Base-by-base conservation (phyloP, 1,140 invertebrate genomes). In the Pararge aegeria region DNA sequence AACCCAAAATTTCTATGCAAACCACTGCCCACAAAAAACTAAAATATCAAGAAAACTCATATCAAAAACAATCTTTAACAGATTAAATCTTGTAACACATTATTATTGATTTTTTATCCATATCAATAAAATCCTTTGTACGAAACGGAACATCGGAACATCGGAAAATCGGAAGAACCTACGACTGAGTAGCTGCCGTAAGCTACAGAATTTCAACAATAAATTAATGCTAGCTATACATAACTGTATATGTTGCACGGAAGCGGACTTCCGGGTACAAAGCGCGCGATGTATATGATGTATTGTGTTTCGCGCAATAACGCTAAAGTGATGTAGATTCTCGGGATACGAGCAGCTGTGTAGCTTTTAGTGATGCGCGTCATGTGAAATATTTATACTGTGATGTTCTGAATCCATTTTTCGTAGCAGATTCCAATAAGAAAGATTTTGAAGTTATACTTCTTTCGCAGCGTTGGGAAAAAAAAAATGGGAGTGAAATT, bases 241-340 rank as follows among this genome's bases (percentile, higher is more conserved):
- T 69, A 66, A 73, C 71, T 53, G 61, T 55, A 29, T 61, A 66
- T 55, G 55, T 69, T 65, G 24, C 53, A 61, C 68, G 78, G 75
- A 77, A 78, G 59, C 51, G 62, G 53, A 57, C 56, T 64, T 64
- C 27, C 69, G 70, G 75, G 38, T 72, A 67, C 69, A 62, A 57
- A 19, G 61, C 64, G 66, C 66, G 78, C 78, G 76, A 80, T 80
- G 75, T 66, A 69, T 69, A 70, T 80, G 78, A 80, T 75, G 61
- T 71, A 78, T 80, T 69, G 67, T 64, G 55, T 73, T 77, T 61
- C 75, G 65, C 61, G 62, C 78, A 73, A 80, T 80, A 80, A 77
- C 64, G 67, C 67, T 74, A 78, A 65, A 60, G 57, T 65, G 63
- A 65, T 60, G 38, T 18, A 55, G 53, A 46, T 42, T 49, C 56